Evolutionary conservation across 2,113 vertebrate genomes (phyloP).

Genomic region (Pungitius pungitius): DNA sequence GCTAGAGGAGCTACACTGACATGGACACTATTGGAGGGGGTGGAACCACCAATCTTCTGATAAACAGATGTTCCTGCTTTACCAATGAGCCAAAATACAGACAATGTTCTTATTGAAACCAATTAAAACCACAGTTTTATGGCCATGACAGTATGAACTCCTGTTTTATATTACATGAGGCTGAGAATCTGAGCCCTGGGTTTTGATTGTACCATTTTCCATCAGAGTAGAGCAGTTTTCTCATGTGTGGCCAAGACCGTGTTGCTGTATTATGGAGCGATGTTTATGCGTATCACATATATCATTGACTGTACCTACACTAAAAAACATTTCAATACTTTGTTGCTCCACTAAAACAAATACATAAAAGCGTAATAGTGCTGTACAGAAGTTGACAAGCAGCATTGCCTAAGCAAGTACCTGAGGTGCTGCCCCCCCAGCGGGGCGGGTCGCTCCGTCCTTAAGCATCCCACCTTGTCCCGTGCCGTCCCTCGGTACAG

Average conservation of each 20-base stretch:
- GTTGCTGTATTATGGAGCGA: too few species aligned
- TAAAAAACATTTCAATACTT: neutral
- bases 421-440: slow-evolving; percentile 68
- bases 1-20: too few species aligned
- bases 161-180: neutral
- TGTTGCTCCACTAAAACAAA: neutral
- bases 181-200: neutral
- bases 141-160: neutral
- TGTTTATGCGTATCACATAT: too few species aligned
- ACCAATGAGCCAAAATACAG: neutral
- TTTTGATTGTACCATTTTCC: neutral
- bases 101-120: neutral
- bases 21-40: too few species aligned
- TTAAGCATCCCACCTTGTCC: slow-evolving; percentile 46
- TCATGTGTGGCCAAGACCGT: too few species aligned
- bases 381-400: neutral
- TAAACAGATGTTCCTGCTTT: too few species aligned
- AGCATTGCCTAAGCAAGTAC: slow-evolving; percentile 43
- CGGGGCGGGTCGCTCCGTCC: slow-evolving; percentile 35
- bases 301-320: too few species aligned
- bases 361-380: neutral
- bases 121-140: neutral
- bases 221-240: too few species aligned
- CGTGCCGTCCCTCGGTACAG: slow-evolving; percentile 67
- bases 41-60: too few species aligned